Evolutionary conservation across 1,140 invertebrate species (phyloP).

Genomic region (Sycobia sp.): DNA sequence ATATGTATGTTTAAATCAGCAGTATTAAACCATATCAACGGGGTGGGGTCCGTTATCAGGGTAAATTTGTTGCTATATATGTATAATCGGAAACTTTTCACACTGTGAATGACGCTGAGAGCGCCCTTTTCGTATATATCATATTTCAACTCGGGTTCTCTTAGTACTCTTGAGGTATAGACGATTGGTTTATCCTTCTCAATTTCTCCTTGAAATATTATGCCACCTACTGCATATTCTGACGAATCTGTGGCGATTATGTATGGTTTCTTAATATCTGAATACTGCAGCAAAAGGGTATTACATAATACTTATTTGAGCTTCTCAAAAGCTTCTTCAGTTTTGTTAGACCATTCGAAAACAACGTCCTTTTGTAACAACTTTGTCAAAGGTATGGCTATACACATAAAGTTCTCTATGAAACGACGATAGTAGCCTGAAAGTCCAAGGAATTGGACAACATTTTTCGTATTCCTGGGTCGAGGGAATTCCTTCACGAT

Average conservation of each 20-base stretch:
- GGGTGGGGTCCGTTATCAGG: conserved; percentile 30
- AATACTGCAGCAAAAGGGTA: background rate
- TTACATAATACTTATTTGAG: no score
- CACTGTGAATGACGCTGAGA: background rate
- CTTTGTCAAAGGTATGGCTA: background rate
- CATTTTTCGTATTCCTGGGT: no score
- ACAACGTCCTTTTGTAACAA: no score
- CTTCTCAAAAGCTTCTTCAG: no score
- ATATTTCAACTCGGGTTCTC: background rate
- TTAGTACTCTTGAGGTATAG: background rate
- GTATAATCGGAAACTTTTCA: background rate
- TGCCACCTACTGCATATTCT: no score
- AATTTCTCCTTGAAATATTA: background rate
- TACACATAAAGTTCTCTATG: background rate
- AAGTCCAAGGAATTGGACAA: background rate
- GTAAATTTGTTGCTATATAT: no score
- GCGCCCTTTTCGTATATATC: background rate
- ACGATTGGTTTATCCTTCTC: no score
- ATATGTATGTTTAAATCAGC: conserved; percentile 42
- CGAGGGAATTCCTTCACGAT: background rate
- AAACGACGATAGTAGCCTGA: conserved; percentile 10
- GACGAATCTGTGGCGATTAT: background rate
- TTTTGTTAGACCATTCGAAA: no score
- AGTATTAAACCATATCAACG: conserved; percentile 28
- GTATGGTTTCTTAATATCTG: conserved; percentile 8